Evolutionary conservation across 2,113 vertebrate genomes (phyloP), one percentile per base, ranked within the genome.

Genomic region (Pseudorasbora parva): DNA sequence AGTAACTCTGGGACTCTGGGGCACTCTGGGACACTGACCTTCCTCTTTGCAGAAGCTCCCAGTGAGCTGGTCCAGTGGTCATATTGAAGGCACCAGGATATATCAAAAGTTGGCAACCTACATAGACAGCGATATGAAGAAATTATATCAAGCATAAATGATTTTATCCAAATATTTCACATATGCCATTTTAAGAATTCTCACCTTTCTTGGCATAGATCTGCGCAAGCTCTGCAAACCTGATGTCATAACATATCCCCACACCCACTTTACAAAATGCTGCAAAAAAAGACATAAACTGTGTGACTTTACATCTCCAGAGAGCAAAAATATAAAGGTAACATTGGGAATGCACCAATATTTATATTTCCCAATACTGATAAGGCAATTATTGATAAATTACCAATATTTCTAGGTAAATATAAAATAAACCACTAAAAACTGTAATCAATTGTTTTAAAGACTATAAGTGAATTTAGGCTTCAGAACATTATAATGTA

Each of bases 31-130:
- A 15, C 62, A 78, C 95, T 94, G 89, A 99, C 98, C 98, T 90
- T 10, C 92, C 96, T 87, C 97, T 95, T 89, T 99, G 98, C 4
- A 99, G 92, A 60, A 99, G 91, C 86, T 99, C 98, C 98, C 98
- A 99, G 60, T 99, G 98, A 76, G 96, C 97, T 1, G 98, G 97
- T 51, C 98, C 98, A 0, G 98, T 99, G 41, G 96, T 99, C 96
- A 99, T 89, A 90, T 99, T 99, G 91, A 99, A 99, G 88, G 98
- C 98, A 79, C 96, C 97, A 0, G 98, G 98, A 88, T 99, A 99
- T 8, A 99, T 93, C 89, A 99, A 90, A 89, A 99, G 92, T 91
- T 97, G 96, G 87, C 97, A 99, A 56, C 96, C 98, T 99, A 62
- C 57, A 62, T 15, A 64, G 17, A 51, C 56, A 51, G 79, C 37